Evolutionary conservation across 2,113 vertebrate genomes (phyloP).

Genomic region (Psittacus erithacus): DNA sequence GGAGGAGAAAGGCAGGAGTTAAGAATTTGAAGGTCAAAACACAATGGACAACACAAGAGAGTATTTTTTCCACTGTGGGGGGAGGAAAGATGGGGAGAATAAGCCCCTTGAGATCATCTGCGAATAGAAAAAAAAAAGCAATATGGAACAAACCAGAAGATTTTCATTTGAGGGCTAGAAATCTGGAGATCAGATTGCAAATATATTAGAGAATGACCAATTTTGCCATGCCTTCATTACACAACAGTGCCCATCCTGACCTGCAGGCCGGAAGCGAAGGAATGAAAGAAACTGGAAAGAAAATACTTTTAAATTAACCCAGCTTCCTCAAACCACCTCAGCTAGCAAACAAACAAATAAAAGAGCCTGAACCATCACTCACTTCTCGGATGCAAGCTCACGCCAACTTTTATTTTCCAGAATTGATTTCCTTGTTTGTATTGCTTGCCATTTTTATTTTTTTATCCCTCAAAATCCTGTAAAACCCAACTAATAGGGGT

Average conservation of each 20-base stretch:
- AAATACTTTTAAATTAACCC: slow-evolving; percentile 1
- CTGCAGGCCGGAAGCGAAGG: neutral
- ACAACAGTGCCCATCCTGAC: neutral
- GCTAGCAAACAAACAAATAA: neutral
- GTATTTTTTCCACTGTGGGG: neutral
- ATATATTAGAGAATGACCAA: neutral
- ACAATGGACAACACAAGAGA: neutral
- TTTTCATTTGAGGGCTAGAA: neutral
- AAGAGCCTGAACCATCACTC: neutral
- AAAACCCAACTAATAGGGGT: slow-evolving; percentile 38
- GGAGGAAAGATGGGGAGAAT: rapidly evolving
- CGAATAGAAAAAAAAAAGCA: neutral
- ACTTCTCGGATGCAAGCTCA: slow-evolving; percentile 4
- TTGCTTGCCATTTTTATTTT: slow-evolving; percentile 34
- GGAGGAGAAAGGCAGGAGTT: neutral
- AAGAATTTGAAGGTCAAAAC: slow-evolving; percentile 14
- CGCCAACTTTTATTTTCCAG: slow-evolving; percentile 49
- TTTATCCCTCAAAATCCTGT: slow-evolving; percentile 16
- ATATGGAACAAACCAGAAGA: neutral
- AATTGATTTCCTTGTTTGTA: slow-evolving; percentile 44
- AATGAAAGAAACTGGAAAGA: neutral
- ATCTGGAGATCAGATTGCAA: neutral
- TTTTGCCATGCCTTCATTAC: neutral
- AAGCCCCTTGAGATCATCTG: neutral
- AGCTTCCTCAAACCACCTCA: neutral